Conservation (phyloP, 1,140 invertebrate species). For the Drosophila varians region DNA sequence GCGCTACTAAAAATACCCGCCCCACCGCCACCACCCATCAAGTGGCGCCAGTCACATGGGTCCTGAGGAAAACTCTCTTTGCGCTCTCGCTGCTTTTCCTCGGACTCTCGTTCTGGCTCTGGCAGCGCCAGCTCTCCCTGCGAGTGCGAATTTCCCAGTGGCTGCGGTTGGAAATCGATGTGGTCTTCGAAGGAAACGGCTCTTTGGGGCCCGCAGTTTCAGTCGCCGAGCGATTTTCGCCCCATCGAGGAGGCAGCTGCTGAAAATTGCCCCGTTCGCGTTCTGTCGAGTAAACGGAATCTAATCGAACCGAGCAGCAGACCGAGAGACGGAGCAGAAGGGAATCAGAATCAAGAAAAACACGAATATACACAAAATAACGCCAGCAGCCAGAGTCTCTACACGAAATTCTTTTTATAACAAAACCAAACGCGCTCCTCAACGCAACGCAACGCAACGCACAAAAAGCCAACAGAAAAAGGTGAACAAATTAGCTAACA, state of each 20-base stretch:
- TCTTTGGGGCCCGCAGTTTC: constrained; percentile 42
- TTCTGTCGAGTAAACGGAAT: constrained; percentile 61
- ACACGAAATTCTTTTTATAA: constrained; percentile 50
- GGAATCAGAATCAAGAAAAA: constrained; percentile 20
- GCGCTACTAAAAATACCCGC: constrained; percentile 69
- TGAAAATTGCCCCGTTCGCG: constrained; percentile 48
- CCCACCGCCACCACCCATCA: constrained; percentile 50
- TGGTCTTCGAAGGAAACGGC: constrained; percentile 23
- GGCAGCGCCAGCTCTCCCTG: too few species aligned
- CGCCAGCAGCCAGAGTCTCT: constrained; percentile 5
- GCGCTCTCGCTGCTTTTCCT: constrained; percentile 18
- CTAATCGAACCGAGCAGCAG: constrained; percentile 1
- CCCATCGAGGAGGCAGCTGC: constrained; percentile 66
- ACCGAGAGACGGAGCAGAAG: constrained; percentile 40
- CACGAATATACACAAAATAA: constrained; percentile 37
- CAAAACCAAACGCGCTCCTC: constrained; percentile 15
- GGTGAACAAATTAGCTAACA: constrained; percentile 43
- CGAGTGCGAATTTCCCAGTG: constrained; percentile 2
- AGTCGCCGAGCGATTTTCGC: constrained; percentile 70
- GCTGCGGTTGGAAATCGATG: constrained; percentile 43
- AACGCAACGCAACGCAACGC: constrained; percentile 36
- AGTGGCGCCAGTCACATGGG: constrained; percentile 71
- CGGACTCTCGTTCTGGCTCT: neutral
- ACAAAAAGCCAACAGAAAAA: constrained; percentile 31
- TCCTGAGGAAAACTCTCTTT: constrained; percentile 57